phyloP scores from a whole-genome alignment of 1,140 invertebrate species.

The Drosophila subpulchrella region DNA sequence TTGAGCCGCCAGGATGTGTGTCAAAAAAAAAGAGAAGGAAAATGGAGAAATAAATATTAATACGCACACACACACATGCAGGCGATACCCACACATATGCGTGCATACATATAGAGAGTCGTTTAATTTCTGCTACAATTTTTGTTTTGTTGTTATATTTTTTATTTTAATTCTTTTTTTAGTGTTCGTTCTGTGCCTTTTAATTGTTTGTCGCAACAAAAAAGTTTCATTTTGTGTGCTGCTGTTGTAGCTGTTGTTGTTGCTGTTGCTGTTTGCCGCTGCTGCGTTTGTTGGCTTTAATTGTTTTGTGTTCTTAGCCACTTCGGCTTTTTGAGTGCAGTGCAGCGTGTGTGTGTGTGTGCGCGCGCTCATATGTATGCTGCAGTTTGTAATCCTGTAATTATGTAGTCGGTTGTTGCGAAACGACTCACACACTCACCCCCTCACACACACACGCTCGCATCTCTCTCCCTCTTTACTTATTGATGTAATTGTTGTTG shows the following conservation, averaged over 20 bases:
- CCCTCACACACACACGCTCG: slow-evolving; percentile 8
- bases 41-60: slow-evolving; percentile 54
- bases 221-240: slow-evolving; percentile 77
- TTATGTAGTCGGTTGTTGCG: slow-evolving; percentile 69
- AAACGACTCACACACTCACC: slow-evolving; percentile 28
- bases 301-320: slow-evolving; percentile 82
- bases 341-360: slow-evolving; percentile 55
- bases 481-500: slow-evolving; percentile 80
- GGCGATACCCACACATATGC: background rate
- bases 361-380: slow-evolving; percentile 17
- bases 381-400: slow-evolving; percentile 81
- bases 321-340: slow-evolving; percentile 77
- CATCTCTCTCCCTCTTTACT: slow-evolving; percentile 38
- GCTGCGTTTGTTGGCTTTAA: slow-evolving; percentile 78
- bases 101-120: slow-evolving; percentile 23
- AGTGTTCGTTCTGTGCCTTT: slow-evolving; percentile 67
- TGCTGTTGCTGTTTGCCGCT: slow-evolving; percentile 45
- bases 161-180: slow-evolving; percentile 76
- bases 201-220: slow-evolving; percentile 79
- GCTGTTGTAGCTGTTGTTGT: slow-evolving; percentile 38
- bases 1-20: slow-evolving; percentile 35
- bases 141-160: slow-evolving; percentile 53
- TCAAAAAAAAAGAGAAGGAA: slow-evolving; percentile 39
- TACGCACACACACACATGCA: slow-evolving; percentile 18
- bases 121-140: slow-evolving; percentile 62